Base-by-base conservation (phyloP, 2,113 vertebrate species). In the Rostratula benghalensis region DNA sequence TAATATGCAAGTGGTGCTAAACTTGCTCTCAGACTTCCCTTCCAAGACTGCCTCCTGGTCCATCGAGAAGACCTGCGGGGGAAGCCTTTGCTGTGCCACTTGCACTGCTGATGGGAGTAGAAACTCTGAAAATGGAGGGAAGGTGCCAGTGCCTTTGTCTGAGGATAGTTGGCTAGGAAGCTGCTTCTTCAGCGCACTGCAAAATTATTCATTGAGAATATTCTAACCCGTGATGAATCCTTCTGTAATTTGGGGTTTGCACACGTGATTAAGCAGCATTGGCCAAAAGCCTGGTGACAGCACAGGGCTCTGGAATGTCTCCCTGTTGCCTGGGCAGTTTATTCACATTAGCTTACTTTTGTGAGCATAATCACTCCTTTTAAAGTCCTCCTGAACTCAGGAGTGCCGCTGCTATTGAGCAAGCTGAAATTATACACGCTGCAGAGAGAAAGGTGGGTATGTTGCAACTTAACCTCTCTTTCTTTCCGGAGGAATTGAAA, bases 291-390 rank as follows among this genome's bases (percentile, higher is more conserved):
- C 91, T 87, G 74, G 53, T 76, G 90, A 96, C 90, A 90, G 92
- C 95, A 48, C 92, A 89, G 76, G 90, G 79, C 76, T 95, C 64
- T 94, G 95, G 94, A 94, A 94, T 96, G 95, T 71, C 86, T 95
- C 48, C 73, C 45, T 94, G 90, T 95, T 97, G 91, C 96, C 77
- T 79, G 95, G 61, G 91, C 41, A 90, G 90, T 92, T 96, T 96
- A 84, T 92, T 96, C 95, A 91, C 4, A 14, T 68, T 79, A 50
- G 69, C 65, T 94, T 87, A 50, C 81, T 97, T 96, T 94, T 45
- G n/a, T 87, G 90, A 93, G 73, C 92, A 89, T 96, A 94, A 95
- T 94, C 68, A 1, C 80, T 95, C 94, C 96, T 95, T 97, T 96
- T 96, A 95, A 95, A 97, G 95, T 95, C 56, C 50, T 92, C 71